Evolutionary conservation across 1,140 invertebrate species (phyloP), one percentile per base, ranked within the genome.

Genomic region (Xylocopa sonorina): DNA sequence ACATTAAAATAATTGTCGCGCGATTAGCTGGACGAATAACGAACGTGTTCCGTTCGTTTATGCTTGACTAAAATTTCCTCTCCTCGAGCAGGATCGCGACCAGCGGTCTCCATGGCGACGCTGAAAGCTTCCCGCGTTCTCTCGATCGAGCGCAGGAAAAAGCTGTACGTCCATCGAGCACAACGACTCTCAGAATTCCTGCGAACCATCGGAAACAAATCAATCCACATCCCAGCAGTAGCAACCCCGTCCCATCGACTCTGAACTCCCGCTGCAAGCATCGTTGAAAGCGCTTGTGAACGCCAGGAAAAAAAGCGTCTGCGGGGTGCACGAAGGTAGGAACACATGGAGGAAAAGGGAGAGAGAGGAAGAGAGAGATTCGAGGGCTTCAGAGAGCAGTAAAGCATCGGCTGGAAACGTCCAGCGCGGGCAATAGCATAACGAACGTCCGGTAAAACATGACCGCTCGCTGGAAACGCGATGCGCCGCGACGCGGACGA

Each of bases 391-490:
- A 32, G 60, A 80, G 79, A 78, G 79, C 82, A 88, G 88, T 88
- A 89, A 90, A 89, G 86, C 79, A 90, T 89, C 83, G 68, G 51
- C 55, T 77, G 81, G 81, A 78, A 86, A 82, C 75, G 87, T 81
- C 83, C 75, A 77, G 63, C 74, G 79, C 46, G 74, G 81, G 83
- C 81, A 81, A 72, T 60, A 55, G 78, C 86, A 87, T 91, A 91
- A 91, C 88, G 90, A 91, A 90, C 84, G 88, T 89, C 87, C 82
- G 89, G 88, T 88, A 87, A 90, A 91, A 89, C 88, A 89, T 85
- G 88, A 86, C 84, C 77, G 72, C 58, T 80, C 79, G 82, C 34
- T 60, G 78, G 86, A 84, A 82, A 83, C 74, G 78, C 85, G 86
- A 87, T 88, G 83, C 82, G 58, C 67, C 74, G 80, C 63, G 12